phyloP scores from a whole-genome alignment of 2,797 vertebrate species.

The Coregonus suidteri region DNA sequence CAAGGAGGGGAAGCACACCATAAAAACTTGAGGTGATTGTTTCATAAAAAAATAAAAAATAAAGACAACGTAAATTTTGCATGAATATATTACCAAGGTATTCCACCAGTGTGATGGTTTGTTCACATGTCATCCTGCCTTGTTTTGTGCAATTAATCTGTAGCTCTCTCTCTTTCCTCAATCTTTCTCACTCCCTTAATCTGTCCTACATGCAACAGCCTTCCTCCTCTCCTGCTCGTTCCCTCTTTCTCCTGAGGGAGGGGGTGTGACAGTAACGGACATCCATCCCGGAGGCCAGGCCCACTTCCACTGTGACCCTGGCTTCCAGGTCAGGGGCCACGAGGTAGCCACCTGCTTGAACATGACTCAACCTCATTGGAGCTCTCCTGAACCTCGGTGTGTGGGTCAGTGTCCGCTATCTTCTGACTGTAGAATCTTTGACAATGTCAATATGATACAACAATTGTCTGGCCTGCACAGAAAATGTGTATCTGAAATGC shows the following conservation, averaged over 20 bases:
- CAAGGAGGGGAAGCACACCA: not conserved
- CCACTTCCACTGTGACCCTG: slow-evolving; percentile 88
- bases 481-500: not conserved
- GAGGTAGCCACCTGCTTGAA: slow-evolving; percentile 87
- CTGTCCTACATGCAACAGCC: slow-evolving; percentile 64
- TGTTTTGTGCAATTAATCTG: too few species aligned
- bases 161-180: not conserved
- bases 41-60: too few species aligned
- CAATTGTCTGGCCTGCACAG: not conserved
- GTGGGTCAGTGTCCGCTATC: slow-evolving; percentile 65
- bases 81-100: slow-evolving; percentile 54
- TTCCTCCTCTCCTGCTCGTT: slow-evolving; percentile 88
- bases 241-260: slow-evolving; percentile 82
- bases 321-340: slow-evolving; percentile 87
- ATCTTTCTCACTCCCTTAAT: slow-evolving; percentile 6
- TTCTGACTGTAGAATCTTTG: not conserved
- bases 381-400: slow-evolving; percentile 77
- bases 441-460: not conserved
- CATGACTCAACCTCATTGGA: slow-evolving; percentile 86
- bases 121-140: not conserved
- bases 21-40: not conserved
- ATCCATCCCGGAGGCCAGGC: slow-evolving; percentile 89
- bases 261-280: slow-evolving; percentile 88
- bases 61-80: too few species aligned
- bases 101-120: not conserved